Evolutionary conservation across 2,797 vertebrate species (phyloP).

Genomic region (Parambassis ranga): DNA sequence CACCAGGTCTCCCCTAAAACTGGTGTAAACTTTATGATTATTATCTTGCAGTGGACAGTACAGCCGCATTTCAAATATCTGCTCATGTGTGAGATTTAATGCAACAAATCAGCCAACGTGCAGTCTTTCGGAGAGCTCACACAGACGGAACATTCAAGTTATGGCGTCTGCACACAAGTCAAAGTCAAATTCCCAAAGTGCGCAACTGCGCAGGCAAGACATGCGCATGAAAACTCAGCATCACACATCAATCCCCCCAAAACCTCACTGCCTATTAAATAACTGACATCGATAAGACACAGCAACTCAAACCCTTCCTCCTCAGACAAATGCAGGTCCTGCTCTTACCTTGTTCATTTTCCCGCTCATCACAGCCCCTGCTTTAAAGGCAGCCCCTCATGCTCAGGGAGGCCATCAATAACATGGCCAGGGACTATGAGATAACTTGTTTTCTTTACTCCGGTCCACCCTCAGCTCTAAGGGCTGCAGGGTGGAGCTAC

Average conservation of each 20-base stretch:
- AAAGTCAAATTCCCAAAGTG: neutral
- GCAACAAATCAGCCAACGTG: neutral
- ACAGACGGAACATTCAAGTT: neutral
- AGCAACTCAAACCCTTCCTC: neutral
- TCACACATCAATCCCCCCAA: constrained; percentile 11
- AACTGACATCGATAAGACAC: neutral
- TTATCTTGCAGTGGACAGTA: no score
- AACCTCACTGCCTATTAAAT: neutral
- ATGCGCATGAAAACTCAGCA: constrained; percentile 21
- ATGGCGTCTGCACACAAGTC: neutral
- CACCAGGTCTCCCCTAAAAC: neutral
- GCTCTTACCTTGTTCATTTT: constrained; percentile 80
- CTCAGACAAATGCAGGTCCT: neutral
- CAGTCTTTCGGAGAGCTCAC: neutral
- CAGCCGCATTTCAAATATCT: neutral
- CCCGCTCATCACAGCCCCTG: constrained; percentile 50
- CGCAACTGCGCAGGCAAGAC: constrained; percentile 8
- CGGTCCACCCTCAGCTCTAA: constrained; percentile 48
- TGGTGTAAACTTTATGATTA: no score
- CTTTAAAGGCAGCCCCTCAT: constrained; percentile 49
- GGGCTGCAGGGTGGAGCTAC: constrained; percentile 62
- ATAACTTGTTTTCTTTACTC: constrained; percentile 75
- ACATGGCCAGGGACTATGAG: constrained; percentile 51
- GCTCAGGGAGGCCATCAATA: constrained; percentile 46
- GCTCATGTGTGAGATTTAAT: neutral